Evolutionary conservation across 1,140 invertebrate species (phyloP).

Genomic region (Parapsyche elsis): DNA sequence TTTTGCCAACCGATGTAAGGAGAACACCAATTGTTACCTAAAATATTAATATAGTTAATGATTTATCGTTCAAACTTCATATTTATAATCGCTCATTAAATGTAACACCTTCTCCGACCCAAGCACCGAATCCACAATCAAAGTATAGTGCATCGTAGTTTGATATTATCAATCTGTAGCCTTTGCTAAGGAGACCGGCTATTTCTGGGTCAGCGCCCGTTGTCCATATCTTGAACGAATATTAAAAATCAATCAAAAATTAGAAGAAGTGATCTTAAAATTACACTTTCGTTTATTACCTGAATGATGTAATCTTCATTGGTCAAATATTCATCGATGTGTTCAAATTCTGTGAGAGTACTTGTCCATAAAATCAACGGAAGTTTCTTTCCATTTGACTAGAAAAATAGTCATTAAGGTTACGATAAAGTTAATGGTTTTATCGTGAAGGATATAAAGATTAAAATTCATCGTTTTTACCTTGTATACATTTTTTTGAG

Average conservation of each 20-base stretch:
- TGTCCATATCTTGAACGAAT: slow-evolving; percentile 82
- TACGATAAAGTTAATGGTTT: too few species aligned
- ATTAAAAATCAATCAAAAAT: neutral
- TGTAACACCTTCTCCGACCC: slow-evolving; percentile 69
- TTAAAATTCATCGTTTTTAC: slow-evolving; percentile 54
- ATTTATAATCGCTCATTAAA: neutral
- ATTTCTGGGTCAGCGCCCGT: slow-evolving; percentile 72
- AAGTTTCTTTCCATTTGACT: slow-evolving; percentile 70
- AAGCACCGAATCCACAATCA: slow-evolving; percentile 81
- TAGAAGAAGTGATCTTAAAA: neutral
- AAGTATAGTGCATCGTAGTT: slow-evolving; percentile 88
- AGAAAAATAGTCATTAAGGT: slow-evolving; percentile 44
- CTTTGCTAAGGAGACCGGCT: slow-evolving; percentile 73
- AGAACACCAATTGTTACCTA: slow-evolving; percentile 85
- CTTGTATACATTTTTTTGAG: slow-evolving; percentile 71
- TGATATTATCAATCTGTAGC: slow-evolving; percentile 81
- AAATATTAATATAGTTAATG: slow-evolving; percentile 48
- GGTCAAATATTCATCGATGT: slow-evolving; percentile 75
- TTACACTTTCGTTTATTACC: slow-evolving; percentile 53
- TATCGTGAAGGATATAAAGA: too few species aligned
- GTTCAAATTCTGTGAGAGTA: slow-evolving; percentile 75
- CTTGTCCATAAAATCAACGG: slow-evolving; percentile 86
- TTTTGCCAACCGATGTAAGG: slow-evolving; percentile 91
- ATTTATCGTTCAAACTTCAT: neutral
- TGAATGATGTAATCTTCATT: slow-evolving; percentile 82